Conservation (phyloP, 2,113 vertebrate species). For the Eclectus roratus region DNA sequence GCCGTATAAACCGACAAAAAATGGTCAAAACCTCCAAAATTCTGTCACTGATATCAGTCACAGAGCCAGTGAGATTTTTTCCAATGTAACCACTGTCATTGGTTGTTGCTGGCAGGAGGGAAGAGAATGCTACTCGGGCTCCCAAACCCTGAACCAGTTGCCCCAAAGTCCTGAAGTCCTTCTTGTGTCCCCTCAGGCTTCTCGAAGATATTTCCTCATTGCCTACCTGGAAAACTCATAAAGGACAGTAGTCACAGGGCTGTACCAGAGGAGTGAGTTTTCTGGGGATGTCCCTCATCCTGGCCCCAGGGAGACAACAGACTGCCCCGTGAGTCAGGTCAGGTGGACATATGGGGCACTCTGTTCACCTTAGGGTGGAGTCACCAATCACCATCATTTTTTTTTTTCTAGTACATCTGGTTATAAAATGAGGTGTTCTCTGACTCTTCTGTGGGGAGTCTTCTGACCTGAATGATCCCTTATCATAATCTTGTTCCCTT, state of each 20-base stretch:
- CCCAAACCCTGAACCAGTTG: not conserved
- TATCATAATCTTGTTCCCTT: not conserved
- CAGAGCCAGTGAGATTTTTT: not conserved
- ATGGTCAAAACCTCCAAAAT: not conserved
- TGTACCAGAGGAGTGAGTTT: not conserved
- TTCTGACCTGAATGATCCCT: not conserved
- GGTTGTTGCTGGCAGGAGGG: not conserved
- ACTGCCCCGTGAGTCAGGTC: not conserved
- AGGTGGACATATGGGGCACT: not conserved
- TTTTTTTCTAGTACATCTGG: not conserved
- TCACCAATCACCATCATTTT: not conserved
- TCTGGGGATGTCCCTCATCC: not conserved
- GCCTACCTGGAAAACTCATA: not conserved
- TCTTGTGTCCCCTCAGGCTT: not conserved
- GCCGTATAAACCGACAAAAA: not conserved
- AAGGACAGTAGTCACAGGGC: not conserved
- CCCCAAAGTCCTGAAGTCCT: not conserved
- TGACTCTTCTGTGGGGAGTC: not conserved
- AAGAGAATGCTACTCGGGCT: not conserved
- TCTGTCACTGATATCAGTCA: not conserved
- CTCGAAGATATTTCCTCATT: not conserved
- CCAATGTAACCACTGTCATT: not conserved
- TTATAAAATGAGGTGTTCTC: no score
- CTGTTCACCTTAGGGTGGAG: not conserved
- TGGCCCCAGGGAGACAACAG: not conserved